Conservation (phyloP, 1,140 invertebrate species). For the Phortica variegata region DNA sequence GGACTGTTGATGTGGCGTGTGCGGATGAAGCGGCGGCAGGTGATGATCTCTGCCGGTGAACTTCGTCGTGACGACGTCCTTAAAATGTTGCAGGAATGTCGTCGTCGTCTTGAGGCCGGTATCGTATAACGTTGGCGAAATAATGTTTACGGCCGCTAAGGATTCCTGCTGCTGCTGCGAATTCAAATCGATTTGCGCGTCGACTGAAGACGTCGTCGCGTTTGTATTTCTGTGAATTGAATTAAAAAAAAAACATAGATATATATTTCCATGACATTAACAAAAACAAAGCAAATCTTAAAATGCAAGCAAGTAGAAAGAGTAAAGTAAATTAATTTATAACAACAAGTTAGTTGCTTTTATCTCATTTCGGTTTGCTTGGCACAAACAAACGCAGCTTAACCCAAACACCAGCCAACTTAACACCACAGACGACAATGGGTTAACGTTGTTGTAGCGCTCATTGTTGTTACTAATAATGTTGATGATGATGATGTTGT, state of each 20-base stretch:
- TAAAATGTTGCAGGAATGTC: slow-evolving; percentile 56
- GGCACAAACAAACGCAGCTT: slow-evolving; percentile 32
- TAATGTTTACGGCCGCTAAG: slow-evolving; percentile 34
- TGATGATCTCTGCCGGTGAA: slow-evolving; percentile 54
- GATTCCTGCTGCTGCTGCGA: slow-evolving; percentile 27
- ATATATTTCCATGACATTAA: too few species aligned
- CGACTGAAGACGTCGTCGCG: too few species aligned
- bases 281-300: not conserved
- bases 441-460: slow-evolving; percentile 40
- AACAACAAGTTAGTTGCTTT: slow-evolving; percentile 18
- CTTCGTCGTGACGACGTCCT: slow-evolving; percentile 58
- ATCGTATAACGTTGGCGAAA: slow-evolving; percentile 52
- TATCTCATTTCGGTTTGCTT: slow-evolving; percentile 27
- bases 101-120: slow-evolving; percentile 57
- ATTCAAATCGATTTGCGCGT: slow-evolving; percentile 1
- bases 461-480: too few species aligned
- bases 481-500: too few species aligned
- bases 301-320: not conserved
- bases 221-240: too few species aligned
- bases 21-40: slow-evolving; percentile 50
- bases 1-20: slow-evolving; percentile 47
- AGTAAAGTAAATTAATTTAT: not conserved
- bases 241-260: too few species aligned
- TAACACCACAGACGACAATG: slow-evolving; percentile 51
- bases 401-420: slow-evolving; percentile 54